These are phyloP conservation scores for Physeter macrocephalus DNA, from an alignment of 2,113 vertebrate species.

Conservation along the genomic window DNA sequence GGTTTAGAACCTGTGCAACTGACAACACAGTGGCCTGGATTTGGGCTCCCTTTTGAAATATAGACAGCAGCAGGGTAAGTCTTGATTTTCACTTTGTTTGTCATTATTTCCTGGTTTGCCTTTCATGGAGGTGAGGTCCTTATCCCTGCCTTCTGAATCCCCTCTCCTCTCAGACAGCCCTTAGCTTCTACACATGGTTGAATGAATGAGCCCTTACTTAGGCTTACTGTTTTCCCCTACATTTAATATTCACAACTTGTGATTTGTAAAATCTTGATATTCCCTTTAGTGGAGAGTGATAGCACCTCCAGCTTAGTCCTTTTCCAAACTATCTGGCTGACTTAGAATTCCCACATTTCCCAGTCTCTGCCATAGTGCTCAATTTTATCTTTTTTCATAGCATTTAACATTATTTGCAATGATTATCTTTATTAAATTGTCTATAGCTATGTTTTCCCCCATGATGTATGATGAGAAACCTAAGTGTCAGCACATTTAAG, in stretches of 20 bases:
- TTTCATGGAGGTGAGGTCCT: background rate
- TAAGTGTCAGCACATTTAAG: background rate
- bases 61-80: background rate
- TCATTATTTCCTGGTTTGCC: background rate
- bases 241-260: background rate
- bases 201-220: background rate
- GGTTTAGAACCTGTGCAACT: background rate
- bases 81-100: background rate
- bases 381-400: background rate
- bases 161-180: background rate
- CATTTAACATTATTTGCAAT: background rate
- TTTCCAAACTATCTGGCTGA: background rate
- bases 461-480: background rate
- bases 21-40: rapidly evolving
- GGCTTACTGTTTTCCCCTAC: rapidly evolving
- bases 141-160: background rate
- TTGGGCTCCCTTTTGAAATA: background rate
- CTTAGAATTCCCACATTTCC: background rate
- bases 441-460: background rate
- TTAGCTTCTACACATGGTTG: background rate
- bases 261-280: background rate
- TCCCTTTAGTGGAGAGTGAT: background rate
- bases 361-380: background rate
- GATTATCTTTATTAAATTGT: background rate
- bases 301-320: background rate